These are phyloP conservation scores for Xenotilapia caudafasciata DNA, from an alignment of 2,113 vertebrate genomes.

Conservation along the genomic window DNA sequence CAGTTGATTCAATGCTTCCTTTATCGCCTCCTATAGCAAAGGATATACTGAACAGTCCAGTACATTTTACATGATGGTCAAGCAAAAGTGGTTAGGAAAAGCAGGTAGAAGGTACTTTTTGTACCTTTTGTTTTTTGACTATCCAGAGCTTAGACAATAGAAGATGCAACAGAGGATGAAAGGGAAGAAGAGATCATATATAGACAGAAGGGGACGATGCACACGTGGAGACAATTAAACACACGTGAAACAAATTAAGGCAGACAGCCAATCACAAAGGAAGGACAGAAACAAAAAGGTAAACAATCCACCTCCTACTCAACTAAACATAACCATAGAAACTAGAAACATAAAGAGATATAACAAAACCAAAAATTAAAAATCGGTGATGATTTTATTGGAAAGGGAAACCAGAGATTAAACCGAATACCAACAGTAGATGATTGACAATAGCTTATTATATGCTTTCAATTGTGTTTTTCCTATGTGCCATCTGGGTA, in stretches of 20 bases:
- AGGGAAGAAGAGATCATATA: not conserved
- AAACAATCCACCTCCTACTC: not conserved
- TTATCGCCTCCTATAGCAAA: not conserved
- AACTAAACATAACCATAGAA: not conserved
- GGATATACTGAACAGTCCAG: not conserved
- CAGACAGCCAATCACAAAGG: not conserved
- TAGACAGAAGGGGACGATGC: not conserved
- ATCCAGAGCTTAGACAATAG: not conserved
- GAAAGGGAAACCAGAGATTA: not conserved
- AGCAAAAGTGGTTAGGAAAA: not conserved
- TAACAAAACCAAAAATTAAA: not conserved
- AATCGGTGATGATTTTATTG: not conserved
- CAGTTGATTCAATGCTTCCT: not conserved
- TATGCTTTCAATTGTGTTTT: not conserved
- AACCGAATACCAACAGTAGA: not conserved
- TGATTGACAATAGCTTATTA: not conserved
- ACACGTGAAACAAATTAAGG: not conserved
- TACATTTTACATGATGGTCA: not conserved
- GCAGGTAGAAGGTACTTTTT: not conserved
- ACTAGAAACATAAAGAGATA: not conserved
- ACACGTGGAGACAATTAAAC: not conserved
- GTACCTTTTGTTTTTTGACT: not conserved
- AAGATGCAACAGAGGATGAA: not conserved
- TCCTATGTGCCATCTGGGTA: not conserved
- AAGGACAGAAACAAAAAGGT: not conserved